A percentile compares a stretch with the other conserved stretches of the same genome.
These are phyloP conservation scores for Lordiphosa fenestrarum DNA, from an alignment of 2,888 invertebrate genomes.

Conservation along the genomic window DNA sequence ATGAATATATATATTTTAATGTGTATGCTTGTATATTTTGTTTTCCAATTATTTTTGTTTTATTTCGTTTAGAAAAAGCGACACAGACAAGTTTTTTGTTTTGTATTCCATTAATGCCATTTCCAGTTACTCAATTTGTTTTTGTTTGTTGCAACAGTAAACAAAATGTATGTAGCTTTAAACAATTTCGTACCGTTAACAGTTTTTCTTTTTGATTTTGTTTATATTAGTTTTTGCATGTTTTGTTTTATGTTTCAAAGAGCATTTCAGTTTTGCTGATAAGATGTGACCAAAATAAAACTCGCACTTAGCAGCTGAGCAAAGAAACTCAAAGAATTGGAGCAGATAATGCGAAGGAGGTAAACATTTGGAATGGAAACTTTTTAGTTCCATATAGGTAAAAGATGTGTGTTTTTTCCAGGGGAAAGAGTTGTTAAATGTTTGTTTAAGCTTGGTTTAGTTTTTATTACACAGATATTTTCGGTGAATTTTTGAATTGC, in stretches of 20 bases:
- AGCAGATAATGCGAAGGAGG: no score
- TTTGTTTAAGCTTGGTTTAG: no score
- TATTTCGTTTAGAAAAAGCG: slow-evolving; percentile 69
- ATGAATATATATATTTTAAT: neutral
- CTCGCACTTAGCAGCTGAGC: no score
- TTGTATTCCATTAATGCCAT: neutral
- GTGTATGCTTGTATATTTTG: slow-evolving; percentile 16
- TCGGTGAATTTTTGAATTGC: no score
- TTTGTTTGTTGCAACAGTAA: slow-evolving; percentile 42
- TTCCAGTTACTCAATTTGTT: slow-evolving; percentile 14
- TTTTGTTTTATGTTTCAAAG: slow-evolving; percentile 2
- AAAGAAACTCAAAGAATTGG: no score
- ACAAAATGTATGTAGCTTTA: slow-evolving; percentile 36
- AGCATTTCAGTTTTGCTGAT: slow-evolving; percentile 1
- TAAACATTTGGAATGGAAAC: no score
- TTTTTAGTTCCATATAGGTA: no score
- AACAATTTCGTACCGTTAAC: slow-evolving; percentile 1
- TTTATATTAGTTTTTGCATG: neutral
- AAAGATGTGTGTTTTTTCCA: no score
- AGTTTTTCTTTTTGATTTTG: neutral
- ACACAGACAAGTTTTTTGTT: slow-evolving; percentile 54
- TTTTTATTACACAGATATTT: no score
- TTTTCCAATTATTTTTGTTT: slow-evolving; percentile 23
- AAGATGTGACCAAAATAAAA: slow-evolving; percentile 1
- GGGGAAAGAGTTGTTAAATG: no score